Conservation (phyloP, 2,888 invertebrate genomes). For the Drosophila dives region DNA sequence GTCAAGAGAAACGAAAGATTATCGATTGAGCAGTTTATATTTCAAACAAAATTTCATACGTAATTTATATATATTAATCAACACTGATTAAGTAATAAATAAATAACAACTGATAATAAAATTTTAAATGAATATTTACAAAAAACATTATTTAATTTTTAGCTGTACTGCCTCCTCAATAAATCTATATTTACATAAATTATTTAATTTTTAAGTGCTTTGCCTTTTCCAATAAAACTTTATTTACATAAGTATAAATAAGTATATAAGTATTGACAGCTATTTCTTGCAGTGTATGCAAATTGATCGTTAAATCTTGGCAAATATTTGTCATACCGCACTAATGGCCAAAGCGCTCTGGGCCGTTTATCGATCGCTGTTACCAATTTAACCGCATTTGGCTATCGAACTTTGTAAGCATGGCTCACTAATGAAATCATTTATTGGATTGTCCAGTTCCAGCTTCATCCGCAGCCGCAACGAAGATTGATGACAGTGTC, state of each 20-base stretch:
- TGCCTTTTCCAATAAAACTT: neutral
- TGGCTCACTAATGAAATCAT: slow-evolving; percentile 43
- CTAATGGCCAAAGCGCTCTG: slow-evolving; percentile 4
- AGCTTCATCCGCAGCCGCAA: neutral
- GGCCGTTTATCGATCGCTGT: slow-evolving; percentile 12
- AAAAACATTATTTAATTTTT: neutral
- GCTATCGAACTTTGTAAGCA: slow-evolving; percentile 34
- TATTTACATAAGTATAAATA: neutral
- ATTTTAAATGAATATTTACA: neutral
- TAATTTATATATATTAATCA: neutral
- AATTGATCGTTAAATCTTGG: neutral
- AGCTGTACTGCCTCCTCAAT: neutral
- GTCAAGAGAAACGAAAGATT: neutral
- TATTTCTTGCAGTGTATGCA: slow-evolving; percentile 3
- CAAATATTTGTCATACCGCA: slow-evolving; percentile 35
- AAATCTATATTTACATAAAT: neutral
- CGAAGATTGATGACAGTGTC: slow-evolving; percentile 45
- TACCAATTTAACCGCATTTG: slow-evolving; percentile 26
- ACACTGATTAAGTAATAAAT: neutral
- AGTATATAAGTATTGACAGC: no score
- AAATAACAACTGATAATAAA: neutral
- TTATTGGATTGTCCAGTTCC: slow-evolving; percentile 28
- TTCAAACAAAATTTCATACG: neutral
- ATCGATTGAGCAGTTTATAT: neutral
- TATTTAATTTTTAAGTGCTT: neutral